These are phyloP conservation scores for Spinibarbus caldwelli DNA, from an alignment of 2,797 vertebrate genomes.

Conservation along the genomic window DNA sequence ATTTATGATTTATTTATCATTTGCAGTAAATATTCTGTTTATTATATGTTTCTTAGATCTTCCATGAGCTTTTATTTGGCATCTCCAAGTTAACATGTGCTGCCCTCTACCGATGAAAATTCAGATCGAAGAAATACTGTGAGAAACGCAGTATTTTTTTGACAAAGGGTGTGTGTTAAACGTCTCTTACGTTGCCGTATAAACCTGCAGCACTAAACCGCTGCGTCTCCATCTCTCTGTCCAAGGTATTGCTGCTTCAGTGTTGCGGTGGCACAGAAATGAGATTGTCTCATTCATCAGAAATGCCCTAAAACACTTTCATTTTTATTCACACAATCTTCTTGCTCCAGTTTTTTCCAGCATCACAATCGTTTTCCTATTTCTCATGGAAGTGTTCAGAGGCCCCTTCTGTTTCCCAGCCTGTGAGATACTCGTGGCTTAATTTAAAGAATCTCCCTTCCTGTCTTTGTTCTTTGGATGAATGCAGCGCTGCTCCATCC, in stretches of 20 bases:
- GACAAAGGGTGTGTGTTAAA: too few relatives aligned
- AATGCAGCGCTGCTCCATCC: constrained; percentile 53
- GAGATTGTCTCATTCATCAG: not conserved
- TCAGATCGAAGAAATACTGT: too few relatives aligned
- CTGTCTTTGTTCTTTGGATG: constrained; percentile 61
- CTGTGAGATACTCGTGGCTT: not conserved
- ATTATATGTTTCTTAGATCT: not conserved
- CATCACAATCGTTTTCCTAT: constrained; percentile 1
- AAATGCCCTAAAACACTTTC: not conserved
- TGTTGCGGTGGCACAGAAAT: not conserved
- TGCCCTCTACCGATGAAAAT: constrained; percentile 7
- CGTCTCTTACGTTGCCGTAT: not conserved
- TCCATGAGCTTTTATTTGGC: not conserved
- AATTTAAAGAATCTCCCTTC: constrained; percentile 57
- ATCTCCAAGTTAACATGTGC: not conserved
- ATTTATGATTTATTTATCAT: not conserved
- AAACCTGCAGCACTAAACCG: not conserved
- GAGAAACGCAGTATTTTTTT: not conserved
- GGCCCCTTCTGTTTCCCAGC: constrained; percentile 41
- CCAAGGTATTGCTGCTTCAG: not conserved
- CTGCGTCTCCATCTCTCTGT: not conserved
- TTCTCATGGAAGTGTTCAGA: not conserved
- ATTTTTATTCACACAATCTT: not conserved
- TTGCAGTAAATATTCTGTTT: not conserved
- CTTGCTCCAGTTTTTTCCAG: not conserved